Percentiles rank a stretch among this genome's conserved stretches.
phyloP scores from a whole-genome alignment of 1,140 invertebrate genomes.

The Apis dorsata region DNA sequence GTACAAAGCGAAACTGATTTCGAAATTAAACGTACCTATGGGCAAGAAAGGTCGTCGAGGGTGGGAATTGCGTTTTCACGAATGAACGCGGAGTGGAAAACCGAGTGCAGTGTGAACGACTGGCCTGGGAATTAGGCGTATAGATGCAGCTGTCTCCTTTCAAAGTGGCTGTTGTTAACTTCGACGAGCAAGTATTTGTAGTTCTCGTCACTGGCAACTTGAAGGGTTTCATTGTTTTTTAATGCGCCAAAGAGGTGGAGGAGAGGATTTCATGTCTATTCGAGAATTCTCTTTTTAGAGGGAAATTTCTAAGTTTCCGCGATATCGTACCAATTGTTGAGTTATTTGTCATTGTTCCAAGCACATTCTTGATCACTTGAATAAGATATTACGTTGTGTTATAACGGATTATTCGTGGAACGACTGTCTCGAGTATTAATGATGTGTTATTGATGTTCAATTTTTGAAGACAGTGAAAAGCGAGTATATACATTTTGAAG shows the following conservation, averaged over 20 bases:
- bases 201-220: neutral
- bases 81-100: neutral
- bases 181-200: neutral
- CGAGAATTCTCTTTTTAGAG: neutral
- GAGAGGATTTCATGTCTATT: neutral
- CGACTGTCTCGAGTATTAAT: no score
- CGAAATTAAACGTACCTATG: slow-evolving; percentile 26
- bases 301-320: neutral
- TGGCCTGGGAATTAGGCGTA: slow-evolving; percentile 31
- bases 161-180: slow-evolving; percentile 14
- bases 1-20: slow-evolving; percentile 31
- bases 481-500: no score
- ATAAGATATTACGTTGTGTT: neutral
- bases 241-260: neutral
- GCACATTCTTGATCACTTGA: neutral
- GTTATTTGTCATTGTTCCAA: neutral
- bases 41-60: neutral
- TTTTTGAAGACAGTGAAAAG: no score
- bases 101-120: slow-evolving; percentile 22
- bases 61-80: neutral
- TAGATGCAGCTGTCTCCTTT: slow-evolving; percentile 8
- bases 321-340: neutral
- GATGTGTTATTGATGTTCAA: no score
- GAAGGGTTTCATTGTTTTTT: neutral
- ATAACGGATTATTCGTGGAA: neutral